These are phyloP conservation scores for Oostethus manadensis DNA, from an alignment of 2,113 vertebrate genomes.

Conservation along the genomic window DNA sequence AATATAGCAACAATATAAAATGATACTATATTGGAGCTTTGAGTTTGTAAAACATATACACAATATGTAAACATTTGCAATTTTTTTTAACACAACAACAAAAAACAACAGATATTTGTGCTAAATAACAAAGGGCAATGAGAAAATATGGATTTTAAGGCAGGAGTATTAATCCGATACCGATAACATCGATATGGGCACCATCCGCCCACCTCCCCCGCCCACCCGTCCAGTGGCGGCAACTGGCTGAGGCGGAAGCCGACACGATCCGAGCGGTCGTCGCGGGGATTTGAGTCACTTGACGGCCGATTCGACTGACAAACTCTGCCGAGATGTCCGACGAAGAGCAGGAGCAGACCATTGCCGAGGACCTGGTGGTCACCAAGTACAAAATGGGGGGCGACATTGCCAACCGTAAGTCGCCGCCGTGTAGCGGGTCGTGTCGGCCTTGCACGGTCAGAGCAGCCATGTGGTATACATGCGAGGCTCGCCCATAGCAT, in stretches of 20 bases:
- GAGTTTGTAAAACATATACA: too few relatives aligned
- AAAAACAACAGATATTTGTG: too few relatives aligned
- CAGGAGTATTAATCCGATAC: too few relatives aligned
- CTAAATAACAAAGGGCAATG: too few relatives aligned
- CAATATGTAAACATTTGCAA: too few relatives aligned
- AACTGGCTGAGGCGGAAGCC: background rate
- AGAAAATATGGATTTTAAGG: too few relatives aligned
- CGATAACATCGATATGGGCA: too few relatives aligned
- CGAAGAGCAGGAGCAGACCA: conserved; percentile 88
- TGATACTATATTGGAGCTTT: too few relatives aligned
- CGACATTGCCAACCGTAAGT: conserved; percentile 91
- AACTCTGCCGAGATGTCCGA: conserved; percentile 70
- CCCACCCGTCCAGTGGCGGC: background rate
- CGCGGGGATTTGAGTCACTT: background rate
- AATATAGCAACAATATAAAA: too few relatives aligned
- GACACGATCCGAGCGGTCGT: background rate
- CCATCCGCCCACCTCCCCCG: too few relatives aligned
- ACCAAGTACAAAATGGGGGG: conserved; percentile 95
- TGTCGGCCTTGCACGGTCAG: conserved; percentile 22
- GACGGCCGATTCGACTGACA: background rate
- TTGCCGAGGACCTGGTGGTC: conserved; percentile 90
- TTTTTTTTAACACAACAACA: too few relatives aligned
- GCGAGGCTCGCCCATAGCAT: conserved; percentile 25
- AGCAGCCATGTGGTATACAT: conserved; percentile 54
- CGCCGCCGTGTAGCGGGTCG: background rate